These are phyloP conservation scores for Choloepus didactylus DNA, from an alignment of 2,797 vertebrate genomes.

Conservation along the genomic window DNA sequence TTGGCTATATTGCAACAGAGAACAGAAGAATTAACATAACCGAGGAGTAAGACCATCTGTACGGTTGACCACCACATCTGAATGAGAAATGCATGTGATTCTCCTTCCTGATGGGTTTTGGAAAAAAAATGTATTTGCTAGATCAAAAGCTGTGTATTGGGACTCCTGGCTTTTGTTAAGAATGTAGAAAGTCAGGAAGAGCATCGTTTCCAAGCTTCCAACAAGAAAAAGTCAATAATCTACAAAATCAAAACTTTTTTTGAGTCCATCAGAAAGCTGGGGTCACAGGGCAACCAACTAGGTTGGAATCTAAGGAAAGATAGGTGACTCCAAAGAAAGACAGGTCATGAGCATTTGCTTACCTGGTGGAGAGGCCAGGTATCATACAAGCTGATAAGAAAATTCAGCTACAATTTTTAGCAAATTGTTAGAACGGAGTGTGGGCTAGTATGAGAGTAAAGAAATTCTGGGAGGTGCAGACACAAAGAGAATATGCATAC, in stretches of 20 bases:
- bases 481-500: too few species aligned
- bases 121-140: background rate
- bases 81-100: background rate
- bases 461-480: too few species aligned
- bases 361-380: background rate
- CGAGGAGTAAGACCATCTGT: too few species aligned
- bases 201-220: background rate
- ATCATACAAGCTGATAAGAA: background rate
- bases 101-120: background rate
- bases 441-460: too few species aligned
- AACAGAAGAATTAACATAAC: too few species aligned
- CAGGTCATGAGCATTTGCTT: background rate
- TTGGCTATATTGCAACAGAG: too few species aligned
- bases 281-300: too few species aligned
- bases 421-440: too few species aligned
- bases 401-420: background rate
- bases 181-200: background rate
- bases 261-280: too few species aligned
- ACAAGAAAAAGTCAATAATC: background rate
- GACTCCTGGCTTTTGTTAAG: background rate
- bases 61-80: background rate
- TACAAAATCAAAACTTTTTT: background rate
- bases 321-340: background rate
- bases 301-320: background rate
- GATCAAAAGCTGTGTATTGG: background rate